Base-by-base conservation (phyloP, 2,888 invertebrate species). In the Drosophila nr. perissopoda region DNA sequence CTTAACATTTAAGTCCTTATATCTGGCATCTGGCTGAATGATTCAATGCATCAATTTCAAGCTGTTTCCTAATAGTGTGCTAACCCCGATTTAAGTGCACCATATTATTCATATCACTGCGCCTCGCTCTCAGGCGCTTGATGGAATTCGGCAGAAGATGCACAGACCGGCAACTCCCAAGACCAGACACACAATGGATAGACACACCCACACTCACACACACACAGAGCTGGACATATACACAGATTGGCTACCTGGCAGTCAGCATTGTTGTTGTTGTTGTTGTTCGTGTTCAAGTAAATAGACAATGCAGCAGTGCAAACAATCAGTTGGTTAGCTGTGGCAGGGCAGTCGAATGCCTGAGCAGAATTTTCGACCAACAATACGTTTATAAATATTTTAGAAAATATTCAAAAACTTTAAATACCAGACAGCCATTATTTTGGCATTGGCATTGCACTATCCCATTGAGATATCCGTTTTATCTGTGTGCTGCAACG, bases 351-450 rank as follows among this genome's bases (percentile, higher is more conserved):
- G 29, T n/a, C 25, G 70, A 38, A 59, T 71, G 71, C 53, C 69
- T 64, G 57, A 34, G 46, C 48, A 33, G 49, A 65, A 70, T 70
- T 76, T 61, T 62, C n/a, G 34, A 58, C 63, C 48, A 56, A 59
- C 48, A 71, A 57, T 69, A 70, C 76, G 74, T 65, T 73, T 68
- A 76, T 79, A 79, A 72, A 89, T 76, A 72, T 76, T 83, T 80
- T 4, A 68, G 62, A 61, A 86, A 88, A 74, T 78, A 81, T 81
- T 66, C 49, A 25, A 61, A 73, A 61, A 70, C 72, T 68, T 76
- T 53, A 77, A 72, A 80, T 81, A 40, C 64, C 81, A 68, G 63
- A 6, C 65, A 58, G 60, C 73, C 65, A 66, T 78, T 65, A 57
- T 49, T 59, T 66, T 62, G 21, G 63, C 63, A 42, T 74, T 57